Percentiles rank a stretch among this genome's conserved stretches.
These are phyloP conservation scores for Phyllostomus discolor DNA, from an alignment of 2,113 vertebrate species.

Conservation along the genomic window DNA sequence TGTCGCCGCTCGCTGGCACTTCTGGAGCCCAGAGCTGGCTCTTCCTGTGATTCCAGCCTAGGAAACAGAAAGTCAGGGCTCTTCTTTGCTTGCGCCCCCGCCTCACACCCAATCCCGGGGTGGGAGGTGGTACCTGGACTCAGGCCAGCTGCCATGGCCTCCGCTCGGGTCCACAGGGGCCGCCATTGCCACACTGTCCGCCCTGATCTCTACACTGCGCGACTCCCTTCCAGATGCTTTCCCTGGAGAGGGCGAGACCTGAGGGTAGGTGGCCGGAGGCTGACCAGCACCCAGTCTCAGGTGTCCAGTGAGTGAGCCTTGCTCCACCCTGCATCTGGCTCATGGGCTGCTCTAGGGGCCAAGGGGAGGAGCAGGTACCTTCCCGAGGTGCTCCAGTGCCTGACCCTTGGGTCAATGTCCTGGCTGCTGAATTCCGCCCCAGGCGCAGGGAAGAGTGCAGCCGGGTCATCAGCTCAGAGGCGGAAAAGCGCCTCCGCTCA, in stretches of 20 bases:
- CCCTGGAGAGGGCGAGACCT: slow-evolving; percentile 41
- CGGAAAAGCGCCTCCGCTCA: slow-evolving; percentile 90
- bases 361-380: slow-evolving; percentile 19
- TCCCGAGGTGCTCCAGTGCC: slow-evolving; percentile 72
- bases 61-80: neutral
- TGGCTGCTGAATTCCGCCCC: slow-evolving; percentile 86
- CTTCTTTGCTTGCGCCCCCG: neutral
- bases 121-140: slow-evolving; percentile 53
- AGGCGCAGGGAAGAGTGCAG: slow-evolving; percentile 89
- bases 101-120: neutral
- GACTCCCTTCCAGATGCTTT: slow-evolving; percentile 51
- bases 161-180: slow-evolving; percentile 3
- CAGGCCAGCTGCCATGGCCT: neutral
- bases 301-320: neutral
- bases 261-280: neutral
- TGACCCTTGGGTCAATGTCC: slow-evolving; percentile 76
- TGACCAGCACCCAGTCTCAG: neutral
- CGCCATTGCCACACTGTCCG: neutral
- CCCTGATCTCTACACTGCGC: slow-evolving; percentile 6
- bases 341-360: neutral
- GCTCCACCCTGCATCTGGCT: neutral
- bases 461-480: slow-evolving; percentile 89
- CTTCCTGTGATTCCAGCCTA: slow-evolving; percentile 42
- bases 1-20: slow-evolving; percentile 81
- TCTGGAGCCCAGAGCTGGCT: slow-evolving; percentile 24